Percentiles rank a stretch among this genome's conserved stretches.
Evolutionary conservation across 2,797 vertebrate species (phyloP).

Genomic region (Perodicticus potto): DNA sequence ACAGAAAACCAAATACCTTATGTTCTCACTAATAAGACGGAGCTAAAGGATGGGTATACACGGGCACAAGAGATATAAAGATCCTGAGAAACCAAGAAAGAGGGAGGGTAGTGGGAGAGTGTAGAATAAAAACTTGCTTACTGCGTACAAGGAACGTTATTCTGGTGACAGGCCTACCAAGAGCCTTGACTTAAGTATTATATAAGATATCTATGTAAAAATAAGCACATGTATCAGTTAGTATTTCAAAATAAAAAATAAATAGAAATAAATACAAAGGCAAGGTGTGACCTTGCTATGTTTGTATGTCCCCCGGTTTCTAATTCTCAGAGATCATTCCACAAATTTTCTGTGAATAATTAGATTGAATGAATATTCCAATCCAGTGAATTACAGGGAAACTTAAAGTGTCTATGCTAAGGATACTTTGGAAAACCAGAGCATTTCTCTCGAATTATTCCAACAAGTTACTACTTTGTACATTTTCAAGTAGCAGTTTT

Average conservation of each 20-base stretch:
- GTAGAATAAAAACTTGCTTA: not conserved
- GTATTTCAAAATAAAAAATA: not conserved
- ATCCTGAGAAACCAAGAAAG: not conserved
- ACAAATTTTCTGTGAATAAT: not conserved
- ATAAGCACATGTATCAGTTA: not conserved
- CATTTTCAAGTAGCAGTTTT: slow-evolving; percentile 61
- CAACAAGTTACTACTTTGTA: slow-evolving; percentile 21
- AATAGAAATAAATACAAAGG: not conserved
- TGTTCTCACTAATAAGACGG: not conserved
- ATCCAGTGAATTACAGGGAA: not conserved
- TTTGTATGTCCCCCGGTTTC: not conserved
- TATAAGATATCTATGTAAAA: not conserved
- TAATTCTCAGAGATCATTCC: not conserved
- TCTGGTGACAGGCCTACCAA: not conserved
- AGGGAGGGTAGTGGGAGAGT: not conserved
- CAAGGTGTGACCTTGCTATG: not conserved
- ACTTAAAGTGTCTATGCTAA: not conserved
- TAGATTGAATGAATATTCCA: not conserved
- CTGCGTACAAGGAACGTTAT: not conserved
- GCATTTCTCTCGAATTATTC: slow-evolving; percentile 32
- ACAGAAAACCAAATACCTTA: not conserved
- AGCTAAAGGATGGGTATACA: not conserved
- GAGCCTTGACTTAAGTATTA: not conserved
- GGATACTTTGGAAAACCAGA: slow-evolving; percentile 39
- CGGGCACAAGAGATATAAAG: not conserved